phyloP scores from a whole-genome alignment of 2,797 vertebrate species.

The Phyllotis vaccarum region DNA sequence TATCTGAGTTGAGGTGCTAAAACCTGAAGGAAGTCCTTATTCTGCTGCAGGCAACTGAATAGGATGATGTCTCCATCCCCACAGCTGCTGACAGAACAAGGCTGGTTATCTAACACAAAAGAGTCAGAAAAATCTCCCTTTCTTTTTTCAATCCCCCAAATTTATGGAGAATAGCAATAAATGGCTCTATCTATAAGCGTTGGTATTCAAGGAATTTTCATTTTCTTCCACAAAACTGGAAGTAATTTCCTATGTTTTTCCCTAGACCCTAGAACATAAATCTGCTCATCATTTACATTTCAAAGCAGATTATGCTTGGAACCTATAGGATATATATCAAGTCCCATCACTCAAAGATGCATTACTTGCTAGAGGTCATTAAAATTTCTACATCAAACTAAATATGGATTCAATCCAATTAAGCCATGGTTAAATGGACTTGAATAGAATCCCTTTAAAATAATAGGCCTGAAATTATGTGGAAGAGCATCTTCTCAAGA shows the following conservation, averaged over 20 bases:
- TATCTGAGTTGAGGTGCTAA: background rate
- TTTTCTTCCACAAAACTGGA: constrained; percentile 19
- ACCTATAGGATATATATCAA: constrained; percentile 69
- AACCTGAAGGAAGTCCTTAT: background rate
- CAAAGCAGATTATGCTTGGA: constrained; percentile 47
- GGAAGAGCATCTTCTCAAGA: constrained; percentile 89
- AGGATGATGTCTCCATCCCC: background rate
- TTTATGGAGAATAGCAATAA: background rate
- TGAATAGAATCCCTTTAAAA: constrained; percentile 94
- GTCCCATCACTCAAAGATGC: constrained; percentile 81
- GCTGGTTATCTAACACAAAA: background rate
- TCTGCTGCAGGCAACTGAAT: background rate
- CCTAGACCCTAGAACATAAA: background rate
- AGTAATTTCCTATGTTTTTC: background rate
- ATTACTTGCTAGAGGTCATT: constrained; percentile 87
- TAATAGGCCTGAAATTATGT: constrained; percentile 92
- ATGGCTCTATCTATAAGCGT: background rate
- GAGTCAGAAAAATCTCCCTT: background rate
- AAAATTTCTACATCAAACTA: constrained; percentile 89
- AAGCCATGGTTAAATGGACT: constrained; percentile 89
- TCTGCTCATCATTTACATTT: constrained; percentile 68
- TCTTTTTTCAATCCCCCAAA: background rate
- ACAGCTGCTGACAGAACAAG: background rate
- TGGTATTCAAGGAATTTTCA: constrained; percentile 28
- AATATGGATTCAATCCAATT: constrained; percentile 92